Base-by-base conservation (phyloP, 2,888 invertebrate genomes). In the Tenthredo notha region DNA sequence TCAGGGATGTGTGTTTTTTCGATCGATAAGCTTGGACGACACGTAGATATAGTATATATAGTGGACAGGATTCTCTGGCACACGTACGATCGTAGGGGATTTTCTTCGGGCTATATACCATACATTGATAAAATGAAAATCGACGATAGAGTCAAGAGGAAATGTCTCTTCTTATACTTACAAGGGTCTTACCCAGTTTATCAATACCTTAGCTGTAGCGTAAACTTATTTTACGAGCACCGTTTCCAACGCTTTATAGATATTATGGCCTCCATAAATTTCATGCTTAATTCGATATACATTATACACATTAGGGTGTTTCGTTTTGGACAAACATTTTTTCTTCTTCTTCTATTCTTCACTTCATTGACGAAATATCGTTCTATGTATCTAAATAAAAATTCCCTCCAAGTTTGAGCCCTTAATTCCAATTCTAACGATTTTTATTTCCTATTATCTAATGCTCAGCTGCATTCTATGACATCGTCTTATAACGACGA, bases 1-100 rank as follows among this genome's bases (percentile, higher is more conserved):
- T 90, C 89, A 86, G 88, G 87, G 90, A 90, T 91, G 88, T 88
- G 87, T 37, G 37, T 37, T 88, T 86, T 86, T 84, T 85, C 87
- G 89, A 89, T 90, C 87, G 88, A 89, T 89, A 89, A 25, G 85
- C 75, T 83, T 84, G 85, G n/a, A 43, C 88, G 80, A 54, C 54
- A 54, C 54, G n/a, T 50, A 50, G 7, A 54, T n/a, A n/a, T n/a
- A 18, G 6, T n/a, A 54, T 6, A 54, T n/a, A 88, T 85, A 85
- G 87, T 85, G 86, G 85, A 86, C 74, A 86, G 83, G 83, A 67
- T 70, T 67, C 61, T 29, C 78, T 61, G 47, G 54, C 78, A 37
- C 70, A 21, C 70, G 33, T 37, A 18, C 18, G 70, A 29, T 61
- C 25, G 25, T 21, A 10, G 61, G 25, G 12, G 37, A 6, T 25